Evolutionary conservation across 2,888 invertebrate species (phyloP).

Genomic region (Leptinotarsa peninsularis): DNA sequence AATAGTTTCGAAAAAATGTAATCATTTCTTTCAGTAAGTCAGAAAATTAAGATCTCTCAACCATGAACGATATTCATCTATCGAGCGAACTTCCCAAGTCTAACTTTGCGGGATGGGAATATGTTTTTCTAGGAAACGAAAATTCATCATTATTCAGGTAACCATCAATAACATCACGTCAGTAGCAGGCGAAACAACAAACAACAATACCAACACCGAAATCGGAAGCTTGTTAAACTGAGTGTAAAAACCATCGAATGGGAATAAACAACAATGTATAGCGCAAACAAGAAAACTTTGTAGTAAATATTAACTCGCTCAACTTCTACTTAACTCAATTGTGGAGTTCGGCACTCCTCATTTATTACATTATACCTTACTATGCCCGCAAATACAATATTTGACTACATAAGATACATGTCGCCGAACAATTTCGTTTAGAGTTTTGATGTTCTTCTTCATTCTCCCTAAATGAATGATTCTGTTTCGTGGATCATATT

Average conservation of each 20-base stretch:
- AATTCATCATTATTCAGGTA: conserved; percentile 6
- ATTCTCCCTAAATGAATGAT: no score
- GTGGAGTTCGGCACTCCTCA: conserved; percentile 34
- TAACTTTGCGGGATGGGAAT: not conserved
- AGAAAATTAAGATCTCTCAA: not conserved
- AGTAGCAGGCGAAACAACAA: conserved; percentile 17
- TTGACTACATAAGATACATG: conserved; percentile 8
- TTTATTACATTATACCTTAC: conserved; percentile 37
- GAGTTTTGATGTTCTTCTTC: no score
- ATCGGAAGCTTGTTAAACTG: conserved; percentile 40
- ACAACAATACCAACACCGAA: conserved; percentile 13
- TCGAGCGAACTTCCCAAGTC: not conserved
- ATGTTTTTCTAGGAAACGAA: not conserved
- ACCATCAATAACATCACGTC: conserved; percentile 14
- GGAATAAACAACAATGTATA: conserved; percentile 45
- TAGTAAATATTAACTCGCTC: conserved; percentile 51
- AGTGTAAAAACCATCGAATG: conserved; percentile 48
- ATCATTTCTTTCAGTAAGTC: not conserved
- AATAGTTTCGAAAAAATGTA: not conserved
- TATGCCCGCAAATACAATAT: conserved; percentile 28
- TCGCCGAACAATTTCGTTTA: conserved; percentile 10
- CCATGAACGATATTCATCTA: not conserved
- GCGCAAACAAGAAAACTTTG: conserved; percentile 50
- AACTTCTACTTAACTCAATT: conserved; percentile 49
- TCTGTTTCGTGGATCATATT: no score